Base-by-base conservation (phyloP, 2,888 invertebrate genomes). In the Cancer borealis region DNA sequence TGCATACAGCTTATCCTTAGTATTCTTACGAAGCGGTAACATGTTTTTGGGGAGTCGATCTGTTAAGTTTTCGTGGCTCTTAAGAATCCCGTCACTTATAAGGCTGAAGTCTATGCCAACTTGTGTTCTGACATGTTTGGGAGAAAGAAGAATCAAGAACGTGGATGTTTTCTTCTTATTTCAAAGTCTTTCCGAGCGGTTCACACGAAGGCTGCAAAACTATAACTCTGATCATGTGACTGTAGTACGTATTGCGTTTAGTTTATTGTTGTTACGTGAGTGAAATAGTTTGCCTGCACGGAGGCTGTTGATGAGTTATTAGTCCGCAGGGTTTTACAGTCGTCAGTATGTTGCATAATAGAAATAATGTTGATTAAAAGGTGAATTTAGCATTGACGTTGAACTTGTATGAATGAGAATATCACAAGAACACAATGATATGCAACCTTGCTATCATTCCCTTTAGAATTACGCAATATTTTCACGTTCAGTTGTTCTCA, bases 221-320 rank as follows among this genome's bases (percentile, higher is more conserved):
- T 17, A 21, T 66, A 21, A 66, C 66, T 66, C 66, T 39, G 39
- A 66, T 66, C 66, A 66, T 21, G n/a, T n/a, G 66, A n/a, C n/a
- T 66, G n/a, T 6, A 66, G n/a, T 66, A 66, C 66, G n/a, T 66
- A 21, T 66, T 66, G 66, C 6, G n/a, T n/a, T 21, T n/a, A 4
- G 66, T 66, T 66, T n/a, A 66, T 66, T 66, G n/a, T 66, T 66
- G n/a, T 66, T 4, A n/a, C 66, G n/a, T 66, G 66, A 66, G 66
- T 66, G n/a, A 66, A n/a, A 66, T 14, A 66, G n/a, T 66, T 66
- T 66, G 6, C 21, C 66, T n/a, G 66, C 14, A 66, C 66, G 6
- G 21, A 66, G 66, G 21, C n/a, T n/a, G n/a, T n/a, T 66, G 66
- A 66, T 66, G 60, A 66, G n/a, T 6, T 21, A 66, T 66, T 66